phyloP scores from a whole-genome alignment of 2,113 vertebrate species.

The Progne subis region DNA sequence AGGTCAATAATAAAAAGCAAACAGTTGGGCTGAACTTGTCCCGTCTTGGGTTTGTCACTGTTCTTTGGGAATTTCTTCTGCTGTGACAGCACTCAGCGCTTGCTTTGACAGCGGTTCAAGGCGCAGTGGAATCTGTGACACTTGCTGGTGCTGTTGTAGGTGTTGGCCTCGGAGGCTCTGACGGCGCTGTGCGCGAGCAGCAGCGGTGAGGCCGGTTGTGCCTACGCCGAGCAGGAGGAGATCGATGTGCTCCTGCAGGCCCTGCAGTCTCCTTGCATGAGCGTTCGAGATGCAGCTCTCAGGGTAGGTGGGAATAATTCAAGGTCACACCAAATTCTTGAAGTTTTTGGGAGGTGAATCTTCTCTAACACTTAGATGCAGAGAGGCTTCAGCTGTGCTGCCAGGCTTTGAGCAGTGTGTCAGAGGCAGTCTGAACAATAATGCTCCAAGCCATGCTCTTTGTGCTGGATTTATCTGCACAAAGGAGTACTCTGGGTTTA shows the following conservation, averaged over 20 bases:
- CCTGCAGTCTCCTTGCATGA: slow-evolving; percentile 89
- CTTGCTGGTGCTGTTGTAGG: slow-evolving; percentile 69
- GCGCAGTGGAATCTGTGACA: neutral
- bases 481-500: neutral
- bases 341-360: neutral
- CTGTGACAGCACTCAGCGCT: accelerated
- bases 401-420: neutral
- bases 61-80: neutral
- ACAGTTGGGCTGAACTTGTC: neutral
- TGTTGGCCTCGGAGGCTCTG: slow-evolving; percentile 88
- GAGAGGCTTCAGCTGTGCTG: neutral
- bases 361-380: neutral
- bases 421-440: neutral
- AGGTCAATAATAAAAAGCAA: neutral
- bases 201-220: slow-evolving; percentile 85
- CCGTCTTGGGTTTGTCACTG: neutral
- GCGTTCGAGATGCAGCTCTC: slow-evolving; percentile 90
- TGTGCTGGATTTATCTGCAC: neutral
- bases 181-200: slow-evolving; percentile 87
- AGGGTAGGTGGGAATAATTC: slow-evolving; percentile 76
- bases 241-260: slow-evolving; percentile 89
- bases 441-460: neutral
- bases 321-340: neutral
- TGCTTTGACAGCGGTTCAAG: neutral
- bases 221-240: slow-evolving; percentile 92